Evolutionary conservation across 2,797 vertebrate species (phyloP).

Genomic region (Sebastes variabilis): DNA sequence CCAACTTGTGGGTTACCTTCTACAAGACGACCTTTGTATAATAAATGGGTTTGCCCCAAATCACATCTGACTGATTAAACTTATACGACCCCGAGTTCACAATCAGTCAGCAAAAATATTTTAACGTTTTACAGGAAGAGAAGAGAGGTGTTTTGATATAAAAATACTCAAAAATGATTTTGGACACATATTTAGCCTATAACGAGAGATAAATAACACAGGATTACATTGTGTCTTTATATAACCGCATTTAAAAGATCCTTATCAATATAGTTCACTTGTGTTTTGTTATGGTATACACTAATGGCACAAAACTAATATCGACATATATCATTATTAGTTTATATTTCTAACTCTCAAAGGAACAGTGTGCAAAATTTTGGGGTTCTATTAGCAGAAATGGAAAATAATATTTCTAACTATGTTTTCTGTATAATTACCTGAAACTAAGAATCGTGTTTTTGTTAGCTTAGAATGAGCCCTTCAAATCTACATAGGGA

Average conservation of each 20-base stretch:
- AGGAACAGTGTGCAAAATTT: too few relatives aligned
- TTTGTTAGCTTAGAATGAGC: too few relatives aligned
- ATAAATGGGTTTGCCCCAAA: background rate
- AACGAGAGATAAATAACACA: background rate
- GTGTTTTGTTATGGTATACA: background rate
- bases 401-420: rapidly evolving
- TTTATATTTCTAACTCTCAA: too few relatives aligned
- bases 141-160: background rate
- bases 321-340: background rate
- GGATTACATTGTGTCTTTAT: background rate
- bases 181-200: background rate
- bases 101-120: background rate
- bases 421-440: too few relatives aligned
- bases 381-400: too few relatives aligned
- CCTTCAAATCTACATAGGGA: too few relatives aligned
- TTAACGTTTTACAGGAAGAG: background rate
- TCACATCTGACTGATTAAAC: background rate
- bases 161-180: background rate
- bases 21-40: background rate
- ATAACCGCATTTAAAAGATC: background rate
- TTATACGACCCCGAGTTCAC: background rate
- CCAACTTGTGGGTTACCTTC: too few relatives aligned
- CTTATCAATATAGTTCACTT: background rate
- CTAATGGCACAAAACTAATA: background rate
- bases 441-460: too few relatives aligned